These are phyloP conservation scores for Nebria ingens DNA, from an alignment of 1,140 invertebrate genomes.

Conservation along the genomic window DNA sequence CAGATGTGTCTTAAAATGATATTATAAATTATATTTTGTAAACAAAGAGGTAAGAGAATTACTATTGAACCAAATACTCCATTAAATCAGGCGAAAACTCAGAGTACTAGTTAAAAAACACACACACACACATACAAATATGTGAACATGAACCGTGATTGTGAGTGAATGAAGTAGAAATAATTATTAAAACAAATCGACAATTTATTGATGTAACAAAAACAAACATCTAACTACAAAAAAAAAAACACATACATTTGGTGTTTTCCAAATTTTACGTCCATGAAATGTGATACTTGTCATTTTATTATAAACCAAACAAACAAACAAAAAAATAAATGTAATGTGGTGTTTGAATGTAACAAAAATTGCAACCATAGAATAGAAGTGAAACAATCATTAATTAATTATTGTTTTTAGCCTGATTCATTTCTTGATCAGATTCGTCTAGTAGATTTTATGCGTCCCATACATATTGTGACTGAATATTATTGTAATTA, in stretches of 20 bases:
- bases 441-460: too few species aligned
- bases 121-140: not conserved
- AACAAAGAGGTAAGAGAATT: not conserved
- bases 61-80: not conserved
- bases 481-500: too few species aligned
- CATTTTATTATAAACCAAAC: not conserved
- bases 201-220: not conserved
- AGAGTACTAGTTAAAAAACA: not conserved
- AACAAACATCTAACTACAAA: not conserved
- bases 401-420: too few species aligned
- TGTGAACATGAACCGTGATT: not conserved
- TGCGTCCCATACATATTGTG: too few species aligned
- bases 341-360: not conserved
- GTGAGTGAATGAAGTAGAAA: not conserved
- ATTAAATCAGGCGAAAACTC: not conserved
- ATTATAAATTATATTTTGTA: not conserved
- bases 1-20: not conserved
- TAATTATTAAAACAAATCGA: not conserved
- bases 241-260: not conserved
- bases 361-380: too few species aligned
- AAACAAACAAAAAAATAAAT: not conserved
- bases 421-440: too few species aligned
- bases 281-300: slow-evolving; percentile 5
- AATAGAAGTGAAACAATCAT: too few species aligned
- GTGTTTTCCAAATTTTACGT: slow-evolving; percentile 6